Evolutionary conservation across 2,113 vertebrate species (phyloP), one percentile per base, ranked within the genome.

Genomic region (Phoenicopterus ruber): DNA sequence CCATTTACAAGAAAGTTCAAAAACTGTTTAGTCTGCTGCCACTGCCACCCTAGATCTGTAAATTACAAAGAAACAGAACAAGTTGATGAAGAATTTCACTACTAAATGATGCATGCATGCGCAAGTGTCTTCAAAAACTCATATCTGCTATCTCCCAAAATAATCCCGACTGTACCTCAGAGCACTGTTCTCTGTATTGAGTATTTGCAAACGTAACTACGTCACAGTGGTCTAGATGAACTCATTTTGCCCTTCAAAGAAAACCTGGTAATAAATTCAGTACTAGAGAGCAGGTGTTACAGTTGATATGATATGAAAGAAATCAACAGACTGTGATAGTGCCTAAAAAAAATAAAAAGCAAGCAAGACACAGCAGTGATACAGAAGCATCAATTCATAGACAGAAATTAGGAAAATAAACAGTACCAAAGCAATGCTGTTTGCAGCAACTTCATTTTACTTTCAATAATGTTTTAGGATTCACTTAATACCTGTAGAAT

Each of bases 361-460:
- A 7, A 12, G 4, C 38, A 57, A n/a, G 52, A 82, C 17, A 76
- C 34, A 61, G 20, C n/a, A 49, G 52, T 34, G 57, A 67, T 25
- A 62, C 14, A 84, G 24, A 90, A 80, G 69, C 31, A 32, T 52
- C 78, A 65, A 58, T 74, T 88, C 59, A n/a, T 6, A 63, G 8
- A 9, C 10, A 86, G n/a, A n/a, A n/a, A n/a, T n/a, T n/a, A n/a
- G n/a, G 40, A 71, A 95, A 96, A 96, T 40, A 89, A 94, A 91
- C 38, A 93, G 47, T 58, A 95, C 57, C 42, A 86, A 76, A 90
- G n/a, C 91, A 96, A 72, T 28, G 34, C 26, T 80, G 40, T 86
- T 96, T 96, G 96, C 91, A 90, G 72, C 91, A 95, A 88, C 67
- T 96, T 95, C 62, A 63, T 87, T 97, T 97, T 97, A 97, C 96